Evolutionary conservation across 1,140 invertebrate genomes (phyloP).

Genomic region (Diplogasteroides magnus): DNA sequence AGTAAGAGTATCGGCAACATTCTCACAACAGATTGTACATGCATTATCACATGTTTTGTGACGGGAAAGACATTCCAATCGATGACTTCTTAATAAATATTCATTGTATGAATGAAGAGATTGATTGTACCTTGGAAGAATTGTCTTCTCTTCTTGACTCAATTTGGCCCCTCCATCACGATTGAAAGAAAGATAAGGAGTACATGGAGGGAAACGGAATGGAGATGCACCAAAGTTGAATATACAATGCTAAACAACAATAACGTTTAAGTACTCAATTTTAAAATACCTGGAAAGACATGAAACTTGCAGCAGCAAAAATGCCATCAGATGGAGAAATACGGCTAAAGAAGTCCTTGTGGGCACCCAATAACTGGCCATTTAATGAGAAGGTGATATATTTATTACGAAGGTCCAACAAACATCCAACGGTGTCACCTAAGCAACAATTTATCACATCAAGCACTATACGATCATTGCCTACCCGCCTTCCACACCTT

Average conservation of each 20-base stretch:
- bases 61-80: neutral
- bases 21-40: slow-evolving; percentile 24
- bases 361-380: slow-evolving; percentile 1
- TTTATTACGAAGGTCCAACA: slow-evolving; percentile 69
- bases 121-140: slow-evolving; percentile 60
- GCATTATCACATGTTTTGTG: neutral
- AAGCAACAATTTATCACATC: slow-evolving; percentile 35
- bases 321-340: slow-evolving; percentile 16
- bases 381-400: slow-evolving; percentile 60
- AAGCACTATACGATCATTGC: neutral
- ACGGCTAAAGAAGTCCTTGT: neutral
- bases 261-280: neutral
- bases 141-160: slow-evolving; percentile 68
- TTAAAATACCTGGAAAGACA: slow-evolving; percentile 23
- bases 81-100: neutral
- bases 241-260: slow-evolving; percentile 23
- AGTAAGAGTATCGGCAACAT: slow-evolving; percentile 3
- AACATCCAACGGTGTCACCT: slow-evolving; percentile 76
- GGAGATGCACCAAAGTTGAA: slow-evolving; percentile 77
- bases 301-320: slow-evolving; percentile 30
- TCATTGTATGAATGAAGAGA: neutral
- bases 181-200: slow-evolving; percentile 66
- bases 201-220: slow-evolving; percentile 72
- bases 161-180: slow-evolving; percentile 72
- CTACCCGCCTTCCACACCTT: slow-evolving; percentile 70